Evolutionary conservation across 2,888 invertebrate genomes (phyloP).

Genomic region (Microctonus hyperodae): DNA sequence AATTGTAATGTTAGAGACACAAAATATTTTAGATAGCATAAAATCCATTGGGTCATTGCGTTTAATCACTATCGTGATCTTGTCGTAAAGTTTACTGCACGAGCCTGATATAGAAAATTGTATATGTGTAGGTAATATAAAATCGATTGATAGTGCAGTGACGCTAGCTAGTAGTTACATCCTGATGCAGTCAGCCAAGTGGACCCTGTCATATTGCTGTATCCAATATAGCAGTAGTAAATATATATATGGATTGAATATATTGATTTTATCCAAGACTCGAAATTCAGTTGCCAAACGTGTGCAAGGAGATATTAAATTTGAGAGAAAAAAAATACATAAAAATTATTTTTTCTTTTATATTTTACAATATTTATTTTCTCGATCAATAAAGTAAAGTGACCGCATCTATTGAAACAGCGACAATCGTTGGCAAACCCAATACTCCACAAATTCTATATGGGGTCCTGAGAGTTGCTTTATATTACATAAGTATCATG

Average conservation of each 20-base stretch:
- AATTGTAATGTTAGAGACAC: not conserved
- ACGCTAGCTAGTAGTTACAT: not conserved
- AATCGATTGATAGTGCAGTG: slow-evolving; percentile 16
- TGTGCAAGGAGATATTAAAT: not conserved
- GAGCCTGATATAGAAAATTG: slow-evolving; percentile 16
- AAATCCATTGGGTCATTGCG: slow-evolving; percentile 17
- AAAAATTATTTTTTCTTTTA: not conserved
- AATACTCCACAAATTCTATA: slow-evolving; percentile 20
- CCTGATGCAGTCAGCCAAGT: not conserved
- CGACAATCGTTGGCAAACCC: slow-evolving; percentile 11
- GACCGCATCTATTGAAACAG: slow-evolving; percentile 4
- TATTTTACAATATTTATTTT: not conserved
- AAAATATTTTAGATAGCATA: slow-evolving; percentile 1
- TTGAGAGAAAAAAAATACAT: not conserved
- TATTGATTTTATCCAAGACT: not conserved
- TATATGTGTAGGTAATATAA: not conserved
- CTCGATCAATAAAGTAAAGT: slow-evolving; percentile 12
- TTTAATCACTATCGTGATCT: slow-evolving; percentile 28
- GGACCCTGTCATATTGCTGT: not conserved
- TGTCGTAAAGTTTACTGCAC: slow-evolving; percentile 18
- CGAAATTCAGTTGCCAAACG: not conserved
- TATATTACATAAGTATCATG: slow-evolving; percentile 12
- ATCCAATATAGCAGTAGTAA: not conserved
- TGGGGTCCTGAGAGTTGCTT: not conserved
- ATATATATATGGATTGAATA: not conserved